Evolutionary conservation across 1,140 invertebrate species (phyloP), one percentile per base, ranked within the genome.

Genomic region (Akabosia matsudoensis): DNA sequence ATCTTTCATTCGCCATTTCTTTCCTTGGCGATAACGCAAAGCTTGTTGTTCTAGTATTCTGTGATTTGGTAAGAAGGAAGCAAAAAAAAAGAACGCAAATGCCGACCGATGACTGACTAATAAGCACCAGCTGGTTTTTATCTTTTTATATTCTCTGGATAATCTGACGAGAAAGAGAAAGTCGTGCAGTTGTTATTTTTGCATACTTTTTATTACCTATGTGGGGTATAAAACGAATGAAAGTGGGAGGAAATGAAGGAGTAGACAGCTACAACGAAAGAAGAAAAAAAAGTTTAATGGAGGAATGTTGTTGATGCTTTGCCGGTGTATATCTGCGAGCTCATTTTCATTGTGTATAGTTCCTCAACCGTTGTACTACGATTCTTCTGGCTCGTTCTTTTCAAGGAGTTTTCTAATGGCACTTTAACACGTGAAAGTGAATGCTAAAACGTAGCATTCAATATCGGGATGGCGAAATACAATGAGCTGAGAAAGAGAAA

Each of bases 401-500:
- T 16, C 33, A n/a, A 52, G 26, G 4, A 30, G 10, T 67, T n/a
- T 28, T 75, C 33, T 75, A 75, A 75, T 75, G 74, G 74, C 34
- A 22, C 22, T 75, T 70, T 34, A 75, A 30, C 74, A 75, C 74
- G 74, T 70, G 33, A 75, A 31, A 45, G 7, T 45, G 37, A 45
- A 18, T n/a, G 37, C 37, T 10, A 10, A 45, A 45, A 10, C 7
- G 37, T 7, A 45, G 37, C 37, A 45, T 7, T n/a, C 7, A 45
- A 45, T 18, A 45, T 18, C 37, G 37, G 37, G 56, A 45, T 74
- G 61, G 64, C 64, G 33, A 64, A 33, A 64, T 33, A 34, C n/a
- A 30, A 2, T 52, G 13, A 16, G 45, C 52, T 14, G 30, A 56
- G n/a, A 24, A 22, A 24, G 30, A 28, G 74, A 75, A 75, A 75